phyloP scores from a whole-genome alignment of 2,113 vertebrate genomes.

The Pygoscelis antarcticus region DNA sequence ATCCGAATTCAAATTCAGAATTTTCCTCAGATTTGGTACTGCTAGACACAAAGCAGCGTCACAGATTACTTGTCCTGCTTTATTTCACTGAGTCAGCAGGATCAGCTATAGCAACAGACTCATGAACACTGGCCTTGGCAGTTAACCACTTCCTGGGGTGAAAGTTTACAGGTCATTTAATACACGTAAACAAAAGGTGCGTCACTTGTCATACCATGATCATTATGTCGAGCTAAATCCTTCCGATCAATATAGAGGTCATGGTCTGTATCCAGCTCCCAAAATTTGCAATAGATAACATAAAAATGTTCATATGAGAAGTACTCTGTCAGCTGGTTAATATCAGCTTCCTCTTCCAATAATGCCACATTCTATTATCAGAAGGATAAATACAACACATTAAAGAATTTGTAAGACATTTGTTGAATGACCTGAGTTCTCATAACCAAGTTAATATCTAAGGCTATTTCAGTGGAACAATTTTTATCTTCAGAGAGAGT shows the following conservation, averaged over 20 bases:
- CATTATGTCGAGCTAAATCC: slow-evolving; percentile 89
- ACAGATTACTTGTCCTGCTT: not conserved
- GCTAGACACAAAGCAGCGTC: not conserved
- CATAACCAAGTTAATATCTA: not conserved
- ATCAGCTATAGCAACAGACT: not conserved
- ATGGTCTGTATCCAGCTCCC: slow-evolving; percentile 95
- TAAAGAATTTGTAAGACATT: not conserved
- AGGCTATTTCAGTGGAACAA: not conserved
- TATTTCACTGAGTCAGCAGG: not conserved
- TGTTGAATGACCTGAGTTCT: not conserved
- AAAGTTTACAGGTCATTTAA: not conserved
- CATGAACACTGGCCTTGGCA: not conserved
- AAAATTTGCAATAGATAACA: slow-evolving; percentile 98
- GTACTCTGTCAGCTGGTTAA: slow-evolving; percentile 94
- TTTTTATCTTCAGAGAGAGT: not conserved
- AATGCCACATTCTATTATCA: slow-evolving; percentile 84
- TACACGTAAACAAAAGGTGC: slow-evolving; percentile 3
- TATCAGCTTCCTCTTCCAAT: slow-evolving; percentile 90
- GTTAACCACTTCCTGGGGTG: not conserved
- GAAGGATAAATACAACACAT: slow-evolving; percentile 36
- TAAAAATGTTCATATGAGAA: slow-evolving; percentile 99
- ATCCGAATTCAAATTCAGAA: not conserved
- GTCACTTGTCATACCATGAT: slow-evolving; percentile 82
- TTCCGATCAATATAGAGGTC: slow-evolving; percentile 91
- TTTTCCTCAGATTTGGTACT: not conserved